These are phyloP conservation scores for Cerceris rybyensis DNA, from an alignment of 2,888 invertebrate genomes.

Conservation along the genomic window DNA sequence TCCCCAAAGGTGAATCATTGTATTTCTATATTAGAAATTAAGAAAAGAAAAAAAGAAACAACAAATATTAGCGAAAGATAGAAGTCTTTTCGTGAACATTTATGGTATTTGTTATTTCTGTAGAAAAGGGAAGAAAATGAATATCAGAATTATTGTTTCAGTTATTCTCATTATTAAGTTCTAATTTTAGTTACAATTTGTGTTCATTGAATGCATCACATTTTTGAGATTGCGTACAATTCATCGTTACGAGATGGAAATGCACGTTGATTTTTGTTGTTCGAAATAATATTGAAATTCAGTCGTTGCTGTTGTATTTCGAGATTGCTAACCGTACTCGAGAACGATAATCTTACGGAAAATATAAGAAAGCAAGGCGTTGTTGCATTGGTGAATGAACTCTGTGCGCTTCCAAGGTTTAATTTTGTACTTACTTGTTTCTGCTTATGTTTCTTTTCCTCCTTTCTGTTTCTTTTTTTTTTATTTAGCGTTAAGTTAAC, in stretches of 20 bases:
- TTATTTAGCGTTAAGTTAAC: slow-evolving; percentile 46
- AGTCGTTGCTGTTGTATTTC: neutral
- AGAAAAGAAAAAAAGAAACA: no score
- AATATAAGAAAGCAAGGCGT: neutral
- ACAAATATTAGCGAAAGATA: no score
- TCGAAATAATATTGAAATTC: neutral
- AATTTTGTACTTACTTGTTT: slow-evolving; percentile 37
- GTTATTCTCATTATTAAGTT: neutral
- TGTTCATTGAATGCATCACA: neutral
- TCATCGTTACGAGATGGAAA: neutral
- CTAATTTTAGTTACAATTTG: neutral
- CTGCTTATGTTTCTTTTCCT: slow-evolving; percentile 9
- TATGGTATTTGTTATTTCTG: no score
- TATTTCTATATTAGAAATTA: no score
- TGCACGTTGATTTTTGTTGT: no score
- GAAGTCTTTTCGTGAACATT: no score
- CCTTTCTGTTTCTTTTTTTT: slow-evolving; percentile 17
- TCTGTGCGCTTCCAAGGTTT: slow-evolving; percentile 47
- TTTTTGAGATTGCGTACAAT: neutral
- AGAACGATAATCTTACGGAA: neutral
- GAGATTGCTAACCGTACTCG: no score
- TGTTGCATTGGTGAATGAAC: neutral
- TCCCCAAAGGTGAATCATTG: no score
- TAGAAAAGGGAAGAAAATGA: no score
- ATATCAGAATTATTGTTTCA: neutral